Evolutionary conservation across 2,888 invertebrate species (phyloP).

Genomic region (Linyphia triangularis): DNA sequence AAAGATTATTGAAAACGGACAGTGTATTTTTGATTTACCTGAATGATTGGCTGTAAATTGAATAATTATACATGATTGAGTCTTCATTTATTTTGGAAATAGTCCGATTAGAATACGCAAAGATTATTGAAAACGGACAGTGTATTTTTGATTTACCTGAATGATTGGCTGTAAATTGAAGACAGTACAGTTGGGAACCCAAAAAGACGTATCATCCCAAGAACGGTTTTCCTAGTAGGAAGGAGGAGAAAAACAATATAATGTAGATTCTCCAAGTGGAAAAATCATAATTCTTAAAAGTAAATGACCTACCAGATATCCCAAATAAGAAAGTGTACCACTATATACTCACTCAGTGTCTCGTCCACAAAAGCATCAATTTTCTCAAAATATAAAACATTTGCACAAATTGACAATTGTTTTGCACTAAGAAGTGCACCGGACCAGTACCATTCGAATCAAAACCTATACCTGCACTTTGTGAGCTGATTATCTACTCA

Average conservation of each 20-base stretch:
- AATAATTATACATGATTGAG: not conserved
- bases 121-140: too few relatives aligned
- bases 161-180: not conserved
- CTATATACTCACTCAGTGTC: not conserved
- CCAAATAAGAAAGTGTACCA: not conserved
- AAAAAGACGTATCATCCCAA: constrained; percentile 20
- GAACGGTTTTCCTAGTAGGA: constrained; percentile 19
- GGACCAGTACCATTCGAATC: too few relatives aligned
- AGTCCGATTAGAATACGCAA: too few relatives aligned
- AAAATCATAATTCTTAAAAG: not conserved
- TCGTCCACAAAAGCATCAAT: too few relatives aligned
- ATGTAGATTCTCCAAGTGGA: not conserved
- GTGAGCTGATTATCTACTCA: too few relatives aligned
- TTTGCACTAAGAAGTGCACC: too few relatives aligned
- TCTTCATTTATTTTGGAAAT: not conserved
- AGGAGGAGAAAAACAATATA: constrained; percentile 45
- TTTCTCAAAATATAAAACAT: too few relatives aligned
- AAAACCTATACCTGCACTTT: too few relatives aligned
- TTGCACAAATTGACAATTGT: too few relatives aligned
- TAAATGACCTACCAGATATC: not conserved
- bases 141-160: constrained; percentile 34
- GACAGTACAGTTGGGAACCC: not conserved
- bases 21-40: constrained; percentile 31
- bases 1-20: too few relatives aligned
- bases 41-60: not conserved